Conservation (phyloP, 2,113 vertebrate genomes). For the Circaetus gallicus region DNA sequence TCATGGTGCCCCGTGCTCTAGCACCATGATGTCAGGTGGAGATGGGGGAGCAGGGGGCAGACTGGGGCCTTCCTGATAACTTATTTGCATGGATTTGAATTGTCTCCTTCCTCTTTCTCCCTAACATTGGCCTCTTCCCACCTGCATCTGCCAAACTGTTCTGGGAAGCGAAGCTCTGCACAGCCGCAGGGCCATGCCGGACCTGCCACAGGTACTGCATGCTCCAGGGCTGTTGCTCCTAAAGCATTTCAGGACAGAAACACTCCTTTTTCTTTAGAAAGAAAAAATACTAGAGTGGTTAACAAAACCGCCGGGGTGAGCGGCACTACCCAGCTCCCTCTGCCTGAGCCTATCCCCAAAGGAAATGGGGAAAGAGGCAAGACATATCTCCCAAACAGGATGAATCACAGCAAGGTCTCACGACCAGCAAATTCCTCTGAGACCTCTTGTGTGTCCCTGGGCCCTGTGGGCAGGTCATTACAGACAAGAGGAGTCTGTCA, state of each 20-base stretch:
- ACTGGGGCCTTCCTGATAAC: neutral
- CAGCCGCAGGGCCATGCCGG: neutral
- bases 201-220: neutral
- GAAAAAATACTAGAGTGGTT: neutral
- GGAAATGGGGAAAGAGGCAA: neutral
- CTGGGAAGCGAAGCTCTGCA: neutral
- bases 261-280: neutral
- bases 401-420: neutral
- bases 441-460: neutral
- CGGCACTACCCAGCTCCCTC: neutral
- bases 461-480: neutral
- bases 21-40: neutral
- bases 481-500: neutral
- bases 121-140: neutral
- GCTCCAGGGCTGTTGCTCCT: neutral
- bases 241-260: neutral
- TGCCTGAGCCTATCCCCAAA: neutral
- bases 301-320: rapidly evolving
- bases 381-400: neutral
- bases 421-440: neutral
- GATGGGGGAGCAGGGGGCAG: neutral
- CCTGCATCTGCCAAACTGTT: neutral
- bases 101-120: neutral
- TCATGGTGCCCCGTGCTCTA: neutral
- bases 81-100: neutral